Conservation (phyloP, 2,888 invertebrate species). For the Selenia dentaria region DNA sequence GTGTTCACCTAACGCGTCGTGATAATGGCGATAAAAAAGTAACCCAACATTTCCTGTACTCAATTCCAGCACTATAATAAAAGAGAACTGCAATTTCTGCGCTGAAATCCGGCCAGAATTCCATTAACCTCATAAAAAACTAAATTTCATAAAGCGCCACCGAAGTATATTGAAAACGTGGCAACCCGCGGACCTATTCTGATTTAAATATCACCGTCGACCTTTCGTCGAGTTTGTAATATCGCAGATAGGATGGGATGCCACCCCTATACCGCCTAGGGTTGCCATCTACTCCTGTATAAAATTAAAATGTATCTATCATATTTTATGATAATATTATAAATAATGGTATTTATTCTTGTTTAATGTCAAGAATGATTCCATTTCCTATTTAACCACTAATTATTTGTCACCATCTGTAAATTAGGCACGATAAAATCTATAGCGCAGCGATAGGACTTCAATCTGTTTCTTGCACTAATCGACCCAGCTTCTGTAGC, state of each 20-base stretch:
- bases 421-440: too few relatives aligned
- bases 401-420: too few relatives aligned
- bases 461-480: too few relatives aligned
- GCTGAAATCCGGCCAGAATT: conserved; percentile 22
- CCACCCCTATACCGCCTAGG: conserved; percentile 18
- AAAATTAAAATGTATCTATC: too few relatives aligned
- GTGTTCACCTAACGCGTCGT: too few relatives aligned
- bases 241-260: conserved; percentile 20
- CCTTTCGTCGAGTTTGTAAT: conserved; percentile 25
- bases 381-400: too few relatives aligned
- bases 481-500: too few relatives aligned
- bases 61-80: conserved; percentile 19
- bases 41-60: conserved; percentile 5
- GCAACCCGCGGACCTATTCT: conserved; percentile 28
- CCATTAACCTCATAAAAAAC: conserved; percentile 27
- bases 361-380: too few relatives aligned
- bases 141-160: conserved; percentile 29
- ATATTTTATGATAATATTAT: too few relatives aligned
- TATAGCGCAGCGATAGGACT: too few relatives aligned
- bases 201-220: conserved; percentile 28
- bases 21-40: too few relatives aligned
- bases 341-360: too few relatives aligned
- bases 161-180: conserved; percentile 31
- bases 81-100: conserved; percentile 22
- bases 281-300: conserved; percentile 21